Percentiles rank a stretch among this genome's conserved stretches.
Conservation (phyloP, 2,797 vertebrate genomes). For the Mustela erminea region DNA sequence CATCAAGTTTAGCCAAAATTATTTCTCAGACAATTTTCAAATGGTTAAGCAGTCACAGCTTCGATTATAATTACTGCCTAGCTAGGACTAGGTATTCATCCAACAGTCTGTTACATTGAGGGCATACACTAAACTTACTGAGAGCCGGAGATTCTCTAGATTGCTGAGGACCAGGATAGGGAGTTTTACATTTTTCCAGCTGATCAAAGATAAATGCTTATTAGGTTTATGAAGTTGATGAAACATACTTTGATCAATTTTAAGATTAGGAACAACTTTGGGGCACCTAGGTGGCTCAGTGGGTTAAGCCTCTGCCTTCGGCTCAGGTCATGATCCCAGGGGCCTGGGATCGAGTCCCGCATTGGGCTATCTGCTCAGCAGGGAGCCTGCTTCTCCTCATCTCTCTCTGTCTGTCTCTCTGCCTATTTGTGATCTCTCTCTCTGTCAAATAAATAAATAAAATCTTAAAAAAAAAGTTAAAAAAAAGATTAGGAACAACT, state of each 20-base stretch:
- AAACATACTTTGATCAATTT: background rate
- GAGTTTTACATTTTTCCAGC: background rate
- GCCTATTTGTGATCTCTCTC: no score
- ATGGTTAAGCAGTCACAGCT: background rate
- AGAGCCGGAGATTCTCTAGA: background rate
- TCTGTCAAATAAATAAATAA: no score
- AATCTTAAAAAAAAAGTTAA: no score
- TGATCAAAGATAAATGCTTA: constrained; percentile 17
- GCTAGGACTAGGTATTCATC: background rate
- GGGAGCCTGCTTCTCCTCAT: no score
- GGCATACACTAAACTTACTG: background rate
- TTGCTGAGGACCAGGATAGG: background rate
- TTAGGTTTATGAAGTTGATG: background rate
- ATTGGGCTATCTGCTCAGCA: no score
- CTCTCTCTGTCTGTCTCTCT: no score
- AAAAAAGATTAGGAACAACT: background rate
- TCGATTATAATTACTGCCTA: background rate
- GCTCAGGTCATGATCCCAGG: no score
- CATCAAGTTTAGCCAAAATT: constrained; percentile 31
- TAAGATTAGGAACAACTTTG: background rate
- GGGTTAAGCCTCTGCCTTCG: no score
- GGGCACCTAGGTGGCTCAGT: no score
- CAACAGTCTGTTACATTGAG: background rate
- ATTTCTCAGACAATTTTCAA: constrained; percentile 45
- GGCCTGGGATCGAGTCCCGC: no score